phyloP scores from a whole-genome alignment of 1,140 invertebrate species.

The Brachionus sp. region DNA sequence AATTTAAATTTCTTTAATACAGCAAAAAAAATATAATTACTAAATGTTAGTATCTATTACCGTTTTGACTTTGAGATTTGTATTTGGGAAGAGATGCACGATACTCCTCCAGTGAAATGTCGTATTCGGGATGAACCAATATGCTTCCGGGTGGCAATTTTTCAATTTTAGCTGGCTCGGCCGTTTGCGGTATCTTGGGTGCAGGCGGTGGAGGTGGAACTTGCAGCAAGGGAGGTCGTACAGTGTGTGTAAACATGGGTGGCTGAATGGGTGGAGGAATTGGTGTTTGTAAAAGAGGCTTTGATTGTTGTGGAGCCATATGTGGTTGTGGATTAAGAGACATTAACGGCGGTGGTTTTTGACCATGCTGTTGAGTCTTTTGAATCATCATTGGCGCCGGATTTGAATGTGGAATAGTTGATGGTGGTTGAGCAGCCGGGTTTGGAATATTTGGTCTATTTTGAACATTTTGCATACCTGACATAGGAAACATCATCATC shows the following conservation, averaged over 20 bases:
- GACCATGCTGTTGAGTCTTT: neutral
- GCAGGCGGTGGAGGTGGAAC: neutral
- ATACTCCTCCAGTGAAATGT: slow-evolving; percentile 45
- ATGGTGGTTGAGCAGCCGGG: neutral
- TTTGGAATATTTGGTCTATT: neutral
- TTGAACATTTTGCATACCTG: neutral
- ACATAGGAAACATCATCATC: slow-evolving; percentile 10
- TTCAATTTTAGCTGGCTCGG: slow-evolving; percentile 22
- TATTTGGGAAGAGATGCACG: slow-evolving; percentile 19
- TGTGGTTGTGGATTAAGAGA: neutral
- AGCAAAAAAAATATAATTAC: slow-evolving; percentile 28
- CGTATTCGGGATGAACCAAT: slow-evolving; percentile 42
- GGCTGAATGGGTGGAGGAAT: neutral
- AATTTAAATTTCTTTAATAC: slow-evolving; percentile 16
- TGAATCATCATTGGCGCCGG: neutral
- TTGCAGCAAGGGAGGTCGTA: neutral
- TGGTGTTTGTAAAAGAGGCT: neutral
- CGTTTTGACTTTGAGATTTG: slow-evolving; percentile 26
- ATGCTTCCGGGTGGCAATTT: neutral
- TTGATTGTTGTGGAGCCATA: neutral
- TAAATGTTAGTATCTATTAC: slow-evolving; percentile 36
- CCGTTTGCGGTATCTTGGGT: neutral
- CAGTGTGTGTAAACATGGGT: neutral
- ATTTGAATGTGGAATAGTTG: neutral
- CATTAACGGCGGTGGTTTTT: slow-evolving; percentile 31